These are phyloP conservation scores for Catocala nupta DNA, from an alignment of 2,888 invertebrate species.

Conservation along the genomic window DNA sequence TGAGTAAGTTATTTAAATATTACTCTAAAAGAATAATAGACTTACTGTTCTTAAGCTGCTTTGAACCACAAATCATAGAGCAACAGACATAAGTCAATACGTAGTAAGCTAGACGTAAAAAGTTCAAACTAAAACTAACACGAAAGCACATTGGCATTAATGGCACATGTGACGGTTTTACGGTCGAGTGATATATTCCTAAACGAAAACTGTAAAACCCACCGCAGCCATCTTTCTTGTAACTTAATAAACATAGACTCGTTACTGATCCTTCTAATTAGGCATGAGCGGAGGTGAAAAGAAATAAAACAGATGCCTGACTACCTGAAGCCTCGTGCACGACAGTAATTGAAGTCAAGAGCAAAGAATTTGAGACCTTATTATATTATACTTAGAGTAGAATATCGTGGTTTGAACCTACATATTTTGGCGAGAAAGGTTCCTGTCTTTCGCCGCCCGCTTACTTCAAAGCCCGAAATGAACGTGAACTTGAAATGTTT, in stretches of 20 bases:
- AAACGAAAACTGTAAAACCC: conserved; percentile 7
- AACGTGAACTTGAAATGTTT: conserved; percentile 40
- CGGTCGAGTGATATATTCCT: neutral
- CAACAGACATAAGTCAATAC: no score
- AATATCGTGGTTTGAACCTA: no score
- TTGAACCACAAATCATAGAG: no score
- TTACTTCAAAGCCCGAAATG: conserved; percentile 18
- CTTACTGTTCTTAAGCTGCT: no score
- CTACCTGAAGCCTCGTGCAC: conserved; percentile 13
- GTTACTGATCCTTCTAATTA: conserved; percentile 18
- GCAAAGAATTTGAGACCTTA: neutral
- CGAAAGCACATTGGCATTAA: no score
- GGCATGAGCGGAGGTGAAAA: conserved; percentile 3
- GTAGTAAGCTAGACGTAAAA: no score
- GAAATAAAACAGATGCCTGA: conserved; percentile 33
- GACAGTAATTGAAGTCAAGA: neutral
- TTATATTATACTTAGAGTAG: neutral
- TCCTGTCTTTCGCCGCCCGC: conserved; percentile 15
- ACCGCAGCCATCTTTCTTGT: conserved; percentile 2
- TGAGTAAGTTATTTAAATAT: no score
- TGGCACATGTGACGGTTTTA: no score
- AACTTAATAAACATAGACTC: conserved; percentile 15
- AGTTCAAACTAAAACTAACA: no score
- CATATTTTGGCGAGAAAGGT: neutral
- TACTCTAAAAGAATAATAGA: no score